A percentile compares a stretch with the other conserved stretches of the same genome.
Conservation (phyloP, 1,140 invertebrate genomes). For the Kradibia gibbosae region DNA sequence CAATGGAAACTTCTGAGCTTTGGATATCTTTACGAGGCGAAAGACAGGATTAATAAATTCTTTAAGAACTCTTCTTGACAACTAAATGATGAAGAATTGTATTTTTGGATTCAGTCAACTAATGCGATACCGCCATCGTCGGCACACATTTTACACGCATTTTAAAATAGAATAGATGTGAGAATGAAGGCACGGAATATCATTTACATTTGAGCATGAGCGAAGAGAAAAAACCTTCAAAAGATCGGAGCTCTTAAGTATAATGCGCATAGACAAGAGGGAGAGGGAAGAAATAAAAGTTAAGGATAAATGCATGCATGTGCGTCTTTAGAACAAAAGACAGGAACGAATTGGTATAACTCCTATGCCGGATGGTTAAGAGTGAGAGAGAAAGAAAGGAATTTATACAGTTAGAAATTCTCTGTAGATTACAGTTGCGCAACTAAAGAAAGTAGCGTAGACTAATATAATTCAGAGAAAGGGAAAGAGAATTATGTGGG, state of each 20-base stretch:
- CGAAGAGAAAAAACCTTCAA: background rate
- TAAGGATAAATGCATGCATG: constrained; percentile 10
- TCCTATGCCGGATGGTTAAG: background rate
- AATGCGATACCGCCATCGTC: background rate
- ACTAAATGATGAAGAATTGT: background rate
- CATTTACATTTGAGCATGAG: background rate
- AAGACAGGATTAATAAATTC: too few species aligned
- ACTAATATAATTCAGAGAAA: constrained; percentile 2
- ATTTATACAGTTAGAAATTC: background rate
- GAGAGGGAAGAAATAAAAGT: background rate
- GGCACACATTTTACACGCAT: background rate
- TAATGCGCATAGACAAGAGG: background rate
- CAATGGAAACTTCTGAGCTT: too few species aligned
- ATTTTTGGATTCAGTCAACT: background rate
- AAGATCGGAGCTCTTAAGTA: background rate
- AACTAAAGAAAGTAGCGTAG: background rate
- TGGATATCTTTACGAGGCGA: too few species aligned
- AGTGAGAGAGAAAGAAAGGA: background rate
- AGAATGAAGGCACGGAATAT: background rate
- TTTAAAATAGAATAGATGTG: background rate
- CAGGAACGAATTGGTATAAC: background rate
- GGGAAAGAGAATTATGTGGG: background rate
- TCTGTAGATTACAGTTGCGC: background rate
- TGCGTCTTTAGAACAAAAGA: background rate
- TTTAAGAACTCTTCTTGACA: background rate